Percentiles rank a stretch among this genome's conserved stretches.
Conservation (phyloP, 2,113 vertebrate genomes). For the Tursiops truncatus region DNA sequence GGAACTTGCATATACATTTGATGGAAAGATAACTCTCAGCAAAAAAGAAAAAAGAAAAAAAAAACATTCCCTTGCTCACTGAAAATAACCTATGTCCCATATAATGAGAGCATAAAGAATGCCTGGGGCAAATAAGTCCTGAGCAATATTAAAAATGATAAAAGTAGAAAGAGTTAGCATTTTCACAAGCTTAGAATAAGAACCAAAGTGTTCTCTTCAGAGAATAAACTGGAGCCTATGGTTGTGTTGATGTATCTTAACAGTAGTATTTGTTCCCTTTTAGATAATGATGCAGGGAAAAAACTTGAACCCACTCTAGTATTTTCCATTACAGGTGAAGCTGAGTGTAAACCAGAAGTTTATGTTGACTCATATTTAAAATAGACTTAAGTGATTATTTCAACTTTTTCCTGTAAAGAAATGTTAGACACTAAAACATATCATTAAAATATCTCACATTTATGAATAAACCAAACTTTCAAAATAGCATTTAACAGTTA, state of each 20-base stretch:
- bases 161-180: no score
- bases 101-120: background rate
- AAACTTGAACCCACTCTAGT: background rate
- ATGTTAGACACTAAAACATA: background rate
- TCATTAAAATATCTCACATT: background rate
- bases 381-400: background rate
- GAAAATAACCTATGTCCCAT: background rate
- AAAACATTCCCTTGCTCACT: background rate
- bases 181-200: background rate
- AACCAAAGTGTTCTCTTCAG: background rate
- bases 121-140: no score
- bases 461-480: background rate
- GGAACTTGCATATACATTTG: background rate
- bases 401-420: background rate
- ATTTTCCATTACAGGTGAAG: background rate
- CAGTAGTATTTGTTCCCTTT: background rate
- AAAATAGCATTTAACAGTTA: background rate
- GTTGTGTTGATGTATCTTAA: background rate
- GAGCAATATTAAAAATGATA: no score
- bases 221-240: background rate
- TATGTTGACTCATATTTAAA: background rate
- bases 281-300: background rate
- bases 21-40: background rate
- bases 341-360: background rate
- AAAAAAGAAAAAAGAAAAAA: background rate